Base-by-base conservation (phyloP, 2,797 vertebrate species). In the Muraenolepis orangiensis region DNA sequence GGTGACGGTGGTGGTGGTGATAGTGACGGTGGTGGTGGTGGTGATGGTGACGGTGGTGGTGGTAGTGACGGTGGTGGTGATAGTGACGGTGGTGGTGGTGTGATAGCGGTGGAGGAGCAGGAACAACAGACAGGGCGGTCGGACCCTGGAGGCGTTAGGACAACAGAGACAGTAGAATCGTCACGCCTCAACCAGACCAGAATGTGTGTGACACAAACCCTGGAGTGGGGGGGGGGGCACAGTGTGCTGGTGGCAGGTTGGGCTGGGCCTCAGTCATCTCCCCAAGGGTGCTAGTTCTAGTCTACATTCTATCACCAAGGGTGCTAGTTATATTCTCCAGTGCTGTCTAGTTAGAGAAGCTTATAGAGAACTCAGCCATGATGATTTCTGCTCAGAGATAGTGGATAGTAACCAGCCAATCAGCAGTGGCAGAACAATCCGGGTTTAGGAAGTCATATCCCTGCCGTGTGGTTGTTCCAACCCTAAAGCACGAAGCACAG, bases 351-450 rank as follows among this genome's bases (percentile, higher is more conserved):
- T 11, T 6, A 57, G 51, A 57, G 51, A 23, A 85, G 90, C 89
- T 79, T 88, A 88, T 80, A 91, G 92, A 93, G 84, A 93, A 90
- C 92, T 93, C 92, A 93, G 91, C 92, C 91, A 90, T 90, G 91
- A 75, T 84, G 23, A 72, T 81, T 90, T 87, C 89, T 89, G 87
- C 92, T 90, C 90, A 89, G 77, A 74, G 88, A 78, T 74, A 88
- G 86, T 68, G 76, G 86, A 57, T 8, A 23, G 23, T 8, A 23
- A 57, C 20, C 2, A 7, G 23, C 51, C 51, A n/a, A 57, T 57
- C 51, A 57, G 51, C 6, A 6, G 20, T 7, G 6, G 51, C 6
- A 4, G 18, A 16, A 34, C 10, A n/a, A 0, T 57, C 51, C 51
- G 23, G 51, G 51, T 57, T 57, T 20, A 51, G 42, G 42, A 51